Evolutionary conservation across 2,888 invertebrate species (phyloP), one percentile per base, ranked within the genome.

Genomic region (Cheilosia soror): DNA sequence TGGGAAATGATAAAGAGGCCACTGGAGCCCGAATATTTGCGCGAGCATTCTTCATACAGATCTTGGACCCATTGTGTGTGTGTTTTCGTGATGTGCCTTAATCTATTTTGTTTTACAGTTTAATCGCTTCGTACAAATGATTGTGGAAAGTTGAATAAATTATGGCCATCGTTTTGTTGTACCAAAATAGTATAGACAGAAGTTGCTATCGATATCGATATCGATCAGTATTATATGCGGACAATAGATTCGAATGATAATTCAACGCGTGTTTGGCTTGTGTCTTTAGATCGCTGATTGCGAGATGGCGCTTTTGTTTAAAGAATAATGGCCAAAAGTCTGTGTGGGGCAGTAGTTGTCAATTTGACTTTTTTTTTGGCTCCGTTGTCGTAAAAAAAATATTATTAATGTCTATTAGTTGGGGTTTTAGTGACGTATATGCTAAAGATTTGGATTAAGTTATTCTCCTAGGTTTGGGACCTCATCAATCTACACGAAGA

Each of bases 11-110:
- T 55, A 33, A 44, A 29, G 62, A 27, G 44, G 66, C 72, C 65
- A 55, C 31, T 37, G 80, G 42, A 51, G 68, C 57, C 69, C 55
- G 11, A 58, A 63, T 69, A 62, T 81, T 76, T 75, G 75, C 63
- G 76, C 65, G 37, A 81, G 76, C 69, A 71, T 76, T 69, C 55
- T 37, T 51, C 42, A 11, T 42, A n/a, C n/a, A 60, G 5, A 44
- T 9, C 25, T 5, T n/a, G 6, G 2, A 13, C n/a, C 15, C 25
- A 37, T 25, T 44, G 29, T 5, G 13, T 40, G 5, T 62, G 9
- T 37, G 4, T 11, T 2, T 33, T 20, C 20, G 9, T 9, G 33
- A 0, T 33, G 47, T 20, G 7, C 7, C 20, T 15, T n/a, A 47
- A 13, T 47, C 40, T 58, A 44, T 40, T 60, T 60, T 27, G 47